Conservation (phyloP, 2,888 invertebrate species). For the Drosophila buzzatii region DNA sequence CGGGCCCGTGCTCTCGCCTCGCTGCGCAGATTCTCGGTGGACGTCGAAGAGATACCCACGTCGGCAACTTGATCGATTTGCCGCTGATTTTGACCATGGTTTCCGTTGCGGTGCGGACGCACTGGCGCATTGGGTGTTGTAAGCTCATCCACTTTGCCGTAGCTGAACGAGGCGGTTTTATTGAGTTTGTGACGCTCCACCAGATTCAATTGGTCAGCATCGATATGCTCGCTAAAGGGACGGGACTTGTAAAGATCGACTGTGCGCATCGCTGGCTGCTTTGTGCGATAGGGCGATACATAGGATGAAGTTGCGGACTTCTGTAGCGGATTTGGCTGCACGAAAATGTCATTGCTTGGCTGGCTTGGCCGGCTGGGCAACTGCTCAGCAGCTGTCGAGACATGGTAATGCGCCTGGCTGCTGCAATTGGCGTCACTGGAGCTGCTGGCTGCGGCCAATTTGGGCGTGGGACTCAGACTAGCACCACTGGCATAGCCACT, state of each 20-base stretch:
- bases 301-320: conserved; percentile 77
- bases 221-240: conserved; percentile 83
- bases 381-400: conserved; percentile 70
- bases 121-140: conserved; percentile 49
- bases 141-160: conserved; percentile 55
- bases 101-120: conserved; percentile 41
- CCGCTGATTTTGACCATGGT: conserved; percentile 7
- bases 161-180: conserved; percentile 84
- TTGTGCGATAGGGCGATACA: conserved; percentile 74
- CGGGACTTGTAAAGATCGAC: conserved; percentile 77
- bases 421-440: conserved; percentile 80
- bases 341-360: conserved; percentile 43
- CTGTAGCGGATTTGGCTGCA: conserved; percentile 69
- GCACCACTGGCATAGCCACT: conserved; percentile 82
- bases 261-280: conserved; percentile 53
- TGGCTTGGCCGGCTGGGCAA: conserved; percentile 10
- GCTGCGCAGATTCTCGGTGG: conserved; percentile 88
- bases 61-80: conserved; percentile 20
- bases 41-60: conserved; percentile 59
- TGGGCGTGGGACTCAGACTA: conserved; percentile 83
- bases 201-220: conserved; percentile 67
- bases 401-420: conserved; percentile 84
- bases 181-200: conserved; percentile 80
- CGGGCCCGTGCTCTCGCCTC: conserved; percentile 89
- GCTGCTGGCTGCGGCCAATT: conserved; percentile 79